Percentiles rank a stretch among this genome's conserved stretches.
phyloP scores from a whole-genome alignment of 1,140 invertebrate species.

The Bacillus rossius region DNA sequence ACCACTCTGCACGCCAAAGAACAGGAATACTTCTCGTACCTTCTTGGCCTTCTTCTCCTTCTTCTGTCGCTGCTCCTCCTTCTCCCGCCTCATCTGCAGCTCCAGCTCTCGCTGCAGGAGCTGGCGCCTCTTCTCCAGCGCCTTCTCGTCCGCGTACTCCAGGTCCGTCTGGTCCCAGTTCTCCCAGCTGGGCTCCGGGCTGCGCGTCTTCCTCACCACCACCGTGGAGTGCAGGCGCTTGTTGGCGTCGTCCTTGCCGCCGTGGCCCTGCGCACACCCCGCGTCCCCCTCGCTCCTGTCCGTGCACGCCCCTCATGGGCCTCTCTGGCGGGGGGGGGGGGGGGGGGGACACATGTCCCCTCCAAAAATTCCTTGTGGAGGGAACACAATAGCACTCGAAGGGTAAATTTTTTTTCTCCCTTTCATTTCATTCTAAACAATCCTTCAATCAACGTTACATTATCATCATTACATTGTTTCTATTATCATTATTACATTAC shows the following conservation, averaged over 20 bases:
- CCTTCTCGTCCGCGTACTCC: constrained; percentile 78
- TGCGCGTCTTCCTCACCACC: constrained; percentile 54
- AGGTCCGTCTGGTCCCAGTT: constrained; percentile 71
- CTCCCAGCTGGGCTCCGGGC: constrained; percentile 61
- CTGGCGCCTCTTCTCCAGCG: constrained; percentile 66
- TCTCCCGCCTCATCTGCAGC: constrained; percentile 62
- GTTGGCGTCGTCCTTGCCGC: constrained; percentile 50
- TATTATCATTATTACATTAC: too few relatives aligned
- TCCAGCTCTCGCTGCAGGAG: constrained; percentile 72
- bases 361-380: too few relatives aligned
- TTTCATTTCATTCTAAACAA: too few relatives aligned
- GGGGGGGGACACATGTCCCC: too few relatives aligned
- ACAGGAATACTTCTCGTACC: too few relatives aligned
- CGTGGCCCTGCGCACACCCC: background rate
- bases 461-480: too few relatives aligned
- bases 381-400: too few relatives aligned
- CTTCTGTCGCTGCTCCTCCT: constrained; percentile 40
- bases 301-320: too few relatives aligned
- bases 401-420: too few relatives aligned
- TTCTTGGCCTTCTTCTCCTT: constrained; percentile 55
- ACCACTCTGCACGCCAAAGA: too few relatives aligned
- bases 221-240: constrained; percentile 58
- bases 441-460: too few relatives aligned
- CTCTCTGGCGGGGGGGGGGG: background rate
- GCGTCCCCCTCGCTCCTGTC: too few relatives aligned